Conservation (phyloP, 1,140 invertebrate genomes). For the Leucophenga varia region DNA sequence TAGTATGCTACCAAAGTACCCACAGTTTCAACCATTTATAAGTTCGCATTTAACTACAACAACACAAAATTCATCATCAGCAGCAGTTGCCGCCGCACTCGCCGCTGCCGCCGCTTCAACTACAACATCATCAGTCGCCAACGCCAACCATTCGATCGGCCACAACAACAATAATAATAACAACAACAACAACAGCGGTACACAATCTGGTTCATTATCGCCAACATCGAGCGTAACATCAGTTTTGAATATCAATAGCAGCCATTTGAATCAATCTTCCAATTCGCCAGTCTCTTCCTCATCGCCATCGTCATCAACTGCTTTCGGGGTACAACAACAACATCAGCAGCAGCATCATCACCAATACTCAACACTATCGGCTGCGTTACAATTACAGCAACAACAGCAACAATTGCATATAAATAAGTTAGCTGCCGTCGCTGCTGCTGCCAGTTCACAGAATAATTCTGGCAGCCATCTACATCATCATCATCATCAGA, state of each 20-base stretch:
- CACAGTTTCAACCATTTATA: conserved; percentile 71
- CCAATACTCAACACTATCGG: conserved; percentile 47
- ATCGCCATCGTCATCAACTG: conserved; percentile 37
- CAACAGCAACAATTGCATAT: conserved; percentile 39
- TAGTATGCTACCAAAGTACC: conserved; percentile 96
- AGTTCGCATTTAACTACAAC: conserved; percentile 60
- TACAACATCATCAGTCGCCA: conserved; percentile 47
- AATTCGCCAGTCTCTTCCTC: conserved; percentile 52
- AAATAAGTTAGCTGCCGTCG: conserved; percentile 42
- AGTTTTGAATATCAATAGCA: conserved; percentile 27
- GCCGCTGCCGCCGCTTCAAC: conserved; percentile 47
- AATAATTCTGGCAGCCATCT: conserved; percentile 21
- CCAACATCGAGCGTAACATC: conserved; percentile 32
- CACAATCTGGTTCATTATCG: conserved; percentile 51
- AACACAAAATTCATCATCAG: conserved; percentile 58
- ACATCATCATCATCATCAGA: conserved; percentile 11
- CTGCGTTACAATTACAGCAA: conserved; percentile 48
- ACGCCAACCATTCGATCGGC: conserved; percentile 50
- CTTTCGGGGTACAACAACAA: conserved; percentile 22
- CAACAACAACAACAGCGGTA: conserved; percentile 57
- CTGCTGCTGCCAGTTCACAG: conserved; percentile 37
- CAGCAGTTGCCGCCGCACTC: conserved; percentile 59
- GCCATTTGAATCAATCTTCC: conserved; percentile 43
- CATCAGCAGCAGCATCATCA: conserved; percentile 36
- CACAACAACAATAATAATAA: conserved; percentile 27